Evolutionary conservation across 2,797 vertebrate species (phyloP).

Genomic region (Clamator glandarius): DNA sequence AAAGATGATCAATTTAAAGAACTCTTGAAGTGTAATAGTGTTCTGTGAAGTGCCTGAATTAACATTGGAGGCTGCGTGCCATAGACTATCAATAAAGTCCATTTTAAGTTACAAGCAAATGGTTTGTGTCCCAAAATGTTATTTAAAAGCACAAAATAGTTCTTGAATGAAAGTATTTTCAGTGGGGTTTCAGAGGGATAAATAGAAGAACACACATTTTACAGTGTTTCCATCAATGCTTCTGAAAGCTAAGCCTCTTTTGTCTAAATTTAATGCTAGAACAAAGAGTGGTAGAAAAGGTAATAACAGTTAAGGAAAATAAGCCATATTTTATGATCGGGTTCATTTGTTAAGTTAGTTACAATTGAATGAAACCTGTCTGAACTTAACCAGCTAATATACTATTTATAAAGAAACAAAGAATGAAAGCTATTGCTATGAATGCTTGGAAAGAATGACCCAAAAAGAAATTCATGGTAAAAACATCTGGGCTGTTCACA

Average conservation of each 20-base stretch:
- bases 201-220: not conserved
- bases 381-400: not conserved
- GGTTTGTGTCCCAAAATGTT: not conserved
- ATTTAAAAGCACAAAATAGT: not conserved
- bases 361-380: not conserved
- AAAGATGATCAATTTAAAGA: not conserved
- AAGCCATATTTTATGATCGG: not conserved
- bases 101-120: not conserved
- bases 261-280: not conserved
- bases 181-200: not conserved
- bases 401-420: not conserved
- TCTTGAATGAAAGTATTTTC: not conserved
- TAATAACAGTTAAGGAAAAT: not conserved
- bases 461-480: not conserved
- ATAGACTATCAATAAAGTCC: not conserved
- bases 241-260: not conserved
- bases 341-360: not conserved
- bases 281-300: not conserved
- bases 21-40: not conserved
- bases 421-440: not conserved
- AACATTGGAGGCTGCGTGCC: not conserved
- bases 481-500: not conserved
- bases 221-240: not conserved
- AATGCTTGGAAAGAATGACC: not conserved
- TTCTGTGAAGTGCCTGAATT: not conserved